phyloP scores from a whole-genome alignment of 2,113 vertebrate genomes.

The Erinaceus europaeus region DNA sequence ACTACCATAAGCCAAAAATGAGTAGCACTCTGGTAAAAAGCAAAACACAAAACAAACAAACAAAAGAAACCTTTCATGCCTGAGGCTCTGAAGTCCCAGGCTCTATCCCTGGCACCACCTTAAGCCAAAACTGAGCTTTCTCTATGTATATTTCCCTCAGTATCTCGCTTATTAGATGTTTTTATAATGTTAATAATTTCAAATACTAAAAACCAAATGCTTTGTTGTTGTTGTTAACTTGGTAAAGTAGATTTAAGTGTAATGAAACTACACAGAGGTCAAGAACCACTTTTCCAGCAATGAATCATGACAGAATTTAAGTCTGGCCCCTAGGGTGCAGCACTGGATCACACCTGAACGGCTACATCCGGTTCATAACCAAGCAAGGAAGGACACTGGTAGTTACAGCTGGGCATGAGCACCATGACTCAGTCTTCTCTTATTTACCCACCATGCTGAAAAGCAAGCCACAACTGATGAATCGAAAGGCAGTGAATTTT shows the following conservation, averaged over 20 bases:
- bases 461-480: neutral
- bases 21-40: no score
- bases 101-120: no score
- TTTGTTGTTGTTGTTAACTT: slow-evolving; percentile 35
- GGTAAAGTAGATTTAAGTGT: neutral
- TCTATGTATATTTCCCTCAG: no score
- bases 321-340: slow-evolving; percentile 59
- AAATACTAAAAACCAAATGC: no score
- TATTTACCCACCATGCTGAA: neutral
- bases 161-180: no score
- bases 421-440: neutral
- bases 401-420: no score
- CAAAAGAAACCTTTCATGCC: no score
- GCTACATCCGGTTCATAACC: neutral
- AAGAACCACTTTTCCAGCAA: neutral
- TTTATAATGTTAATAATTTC: no score
- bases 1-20: no score
- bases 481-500: neutral
- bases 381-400: neutral
- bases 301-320: neutral
- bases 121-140: no score
- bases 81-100: no score
- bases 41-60: no score
- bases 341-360: neutral
- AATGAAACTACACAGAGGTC: neutral